Evolutionary conservation across 2,888 invertebrate genomes (phyloP).

Genomic region (Dione vanillae): DNA sequence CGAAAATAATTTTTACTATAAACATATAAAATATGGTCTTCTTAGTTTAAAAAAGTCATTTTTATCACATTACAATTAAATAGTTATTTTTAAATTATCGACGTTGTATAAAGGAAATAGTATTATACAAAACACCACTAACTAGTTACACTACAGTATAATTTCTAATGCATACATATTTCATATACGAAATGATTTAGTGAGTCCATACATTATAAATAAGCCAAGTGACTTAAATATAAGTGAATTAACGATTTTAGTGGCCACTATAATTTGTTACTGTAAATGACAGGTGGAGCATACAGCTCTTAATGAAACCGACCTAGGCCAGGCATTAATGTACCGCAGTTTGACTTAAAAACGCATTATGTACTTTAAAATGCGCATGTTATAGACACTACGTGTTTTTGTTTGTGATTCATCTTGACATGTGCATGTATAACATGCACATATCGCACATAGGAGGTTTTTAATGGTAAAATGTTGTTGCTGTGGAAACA

Average conservation of each 20-base stretch:
- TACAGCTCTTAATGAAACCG: slow-evolving; percentile 30
- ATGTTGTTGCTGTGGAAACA: too few relatives aligned
- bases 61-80: too few relatives aligned
- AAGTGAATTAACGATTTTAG: slow-evolving; percentile 3
- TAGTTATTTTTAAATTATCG: too few relatives aligned
- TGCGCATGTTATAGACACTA: slow-evolving; percentile 7
- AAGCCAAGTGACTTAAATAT: neutral
- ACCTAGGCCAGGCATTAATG: slow-evolving; percentile 28
- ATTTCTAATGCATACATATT: neutral
- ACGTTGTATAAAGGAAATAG: too few relatives aligned
- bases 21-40: too few relatives aligned
- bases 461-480: too few relatives aligned
- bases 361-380: slow-evolving; percentile 20
- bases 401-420: neutral
- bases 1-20: too few relatives aligned
- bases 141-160: neutral
- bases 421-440: neutral
- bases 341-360: slow-evolving; percentile 30
- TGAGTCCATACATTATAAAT: neutral
- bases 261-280: slow-evolving; percentile 13
- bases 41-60: too few relatives aligned
- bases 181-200: neutral
- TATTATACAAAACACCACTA: neutral
- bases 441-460: too few relatives aligned
- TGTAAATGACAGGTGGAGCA: slow-evolving; percentile 20